Percentiles rank a stretch among this genome's conserved stretches.
These are phyloP conservation scores for pig (Sus scrofa) DNA, from an alignment of 2,113 vertebrate genomes.

Conservation along the genomic window T2T-Sscrofa CM000813.6:146710501-146711000, in stretches of 20 bases:
- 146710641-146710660: no score
- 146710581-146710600: no score
- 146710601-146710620: no score
- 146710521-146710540: no score
- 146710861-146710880: neutral
- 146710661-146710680: neutral
- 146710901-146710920: neutral
- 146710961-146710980: neutral
- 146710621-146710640: no score
- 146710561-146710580: no score
- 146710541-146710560: no score
- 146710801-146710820: neutral
- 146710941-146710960: neutral
- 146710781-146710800: neutral
- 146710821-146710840: neutral
- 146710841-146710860: neutral
- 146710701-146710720: neutral
- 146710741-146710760: neutral
- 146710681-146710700: slow-evolving; percentile 1
- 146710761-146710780: neutral
- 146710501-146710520: no score
- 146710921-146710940: neutral
- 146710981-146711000: neutral
- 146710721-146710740: neutral
- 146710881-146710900: neutral